Evolutionary conservation across 64 coral and sea anemone genomes (phyloP).

Genomic region (Porites lutea): DNA sequence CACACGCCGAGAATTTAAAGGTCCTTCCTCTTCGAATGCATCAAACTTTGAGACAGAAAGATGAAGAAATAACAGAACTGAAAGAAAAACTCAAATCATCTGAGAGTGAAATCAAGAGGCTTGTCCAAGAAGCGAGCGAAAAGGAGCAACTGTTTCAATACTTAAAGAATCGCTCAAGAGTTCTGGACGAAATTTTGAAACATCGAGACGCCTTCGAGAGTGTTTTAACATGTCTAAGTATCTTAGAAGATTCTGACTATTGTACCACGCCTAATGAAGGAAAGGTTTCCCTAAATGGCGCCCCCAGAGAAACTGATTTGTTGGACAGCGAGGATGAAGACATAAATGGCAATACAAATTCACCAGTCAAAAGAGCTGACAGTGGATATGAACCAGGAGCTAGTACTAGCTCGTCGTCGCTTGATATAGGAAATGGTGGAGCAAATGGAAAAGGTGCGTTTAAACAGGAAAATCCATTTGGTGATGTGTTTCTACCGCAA

Average conservation of each 20-base stretch:
- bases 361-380: not conserved
- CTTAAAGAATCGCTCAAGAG: slow-evolving; percentile 67
- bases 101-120: slow-evolving; percentile 17
- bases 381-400: not conserved
- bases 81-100: slow-evolving; percentile 21
- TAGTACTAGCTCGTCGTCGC: not conserved
- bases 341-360: slow-evolving; percentile 7
- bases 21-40: slow-evolving; percentile 80
- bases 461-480: not conserved
- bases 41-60: slow-evolving; percentile 74
- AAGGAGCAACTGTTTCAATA: slow-evolving; percentile 42
- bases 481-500: not conserved
- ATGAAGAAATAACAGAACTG: slow-evolving; percentile 75
- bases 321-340: slow-evolving; percentile 26
- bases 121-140: slow-evolving; percentile 57
- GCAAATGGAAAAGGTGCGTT: not conserved
- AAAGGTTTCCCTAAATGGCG: not conserved
- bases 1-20: slow-evolving; percentile 65
- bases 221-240: slow-evolving; percentile 66
- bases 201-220: slow-evolving; percentile 78
- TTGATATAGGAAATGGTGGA: not conserved
- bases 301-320: slow-evolving; percentile 36
- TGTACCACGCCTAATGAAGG: not conserved
- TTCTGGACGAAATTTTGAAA: slow-evolving; percentile 71
- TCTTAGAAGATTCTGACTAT: slow-evolving; percentile 57